Evolutionary conservation across 2,797 vertebrate genomes (phyloP).

Genomic region (Etheostoma perlongum): DNA sequence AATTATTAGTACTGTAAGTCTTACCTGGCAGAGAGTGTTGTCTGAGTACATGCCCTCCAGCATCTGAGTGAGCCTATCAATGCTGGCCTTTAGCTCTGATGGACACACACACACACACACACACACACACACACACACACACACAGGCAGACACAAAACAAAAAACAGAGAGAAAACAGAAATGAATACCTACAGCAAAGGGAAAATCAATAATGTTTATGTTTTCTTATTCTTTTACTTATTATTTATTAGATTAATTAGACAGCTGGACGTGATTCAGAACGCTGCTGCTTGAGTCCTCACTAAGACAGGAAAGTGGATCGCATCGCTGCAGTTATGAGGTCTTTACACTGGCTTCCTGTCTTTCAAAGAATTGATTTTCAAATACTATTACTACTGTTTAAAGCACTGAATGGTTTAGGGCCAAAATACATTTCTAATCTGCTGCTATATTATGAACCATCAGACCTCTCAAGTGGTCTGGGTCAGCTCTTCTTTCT

Average conservation of each 20-base stretch:
- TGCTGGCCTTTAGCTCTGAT: slow-evolving; percentile 92
- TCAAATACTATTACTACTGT: too few species aligned
- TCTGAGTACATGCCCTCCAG: slow-evolving; percentile 93
- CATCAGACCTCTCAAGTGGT: too few species aligned
- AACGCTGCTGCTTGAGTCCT: too few species aligned
- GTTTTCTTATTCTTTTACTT: slow-evolving; percentile 1
- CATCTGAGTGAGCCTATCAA: slow-evolving; percentile 84
- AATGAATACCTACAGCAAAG: slow-evolving; percentile 42
- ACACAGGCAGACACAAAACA: slow-evolving; percentile 39
- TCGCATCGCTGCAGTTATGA: too few species aligned
- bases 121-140: slow-evolving; percentile 39
- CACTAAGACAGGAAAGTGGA: too few species aligned
- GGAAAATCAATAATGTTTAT: slow-evolving; percentile 21
- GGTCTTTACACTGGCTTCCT: too few species aligned
- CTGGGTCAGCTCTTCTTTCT: too few species aligned
- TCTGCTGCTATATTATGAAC: too few species aligned
- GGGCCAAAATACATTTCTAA: too few species aligned
- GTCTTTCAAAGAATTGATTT: too few species aligned
- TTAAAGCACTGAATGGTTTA: too few species aligned
- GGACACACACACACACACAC: slow-evolving; percentile 53
- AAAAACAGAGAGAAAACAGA: not conserved
- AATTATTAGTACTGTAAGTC: slow-evolving; percentile 9
- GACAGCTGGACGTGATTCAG: too few species aligned
- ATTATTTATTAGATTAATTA: not conserved
- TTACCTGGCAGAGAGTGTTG: slow-evolving; percentile 93